A percentile compares a stretch with the other conserved stretches of the same genome.
phyloP scores from a whole-genome alignment of 1,140 invertebrate genomes.

The Orius insidiosus region DNA sequence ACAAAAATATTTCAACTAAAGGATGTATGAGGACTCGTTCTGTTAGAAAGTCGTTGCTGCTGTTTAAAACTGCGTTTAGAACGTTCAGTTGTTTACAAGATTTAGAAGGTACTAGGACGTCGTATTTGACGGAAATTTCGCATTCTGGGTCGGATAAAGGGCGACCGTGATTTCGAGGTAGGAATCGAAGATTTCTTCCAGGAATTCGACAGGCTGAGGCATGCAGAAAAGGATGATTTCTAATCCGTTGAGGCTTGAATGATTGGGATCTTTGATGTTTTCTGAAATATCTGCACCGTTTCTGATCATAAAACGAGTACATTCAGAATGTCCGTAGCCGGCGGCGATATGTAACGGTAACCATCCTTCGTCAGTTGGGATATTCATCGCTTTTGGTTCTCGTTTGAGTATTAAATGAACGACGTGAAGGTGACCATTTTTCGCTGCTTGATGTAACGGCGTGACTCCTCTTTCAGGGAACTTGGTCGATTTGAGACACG shows the following conservation, averaged over 20 bases:
- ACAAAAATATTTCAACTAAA: slow-evolving; percentile 29
- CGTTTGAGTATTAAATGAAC: slow-evolving; percentile 5
- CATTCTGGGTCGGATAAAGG: slow-evolving; percentile 29
- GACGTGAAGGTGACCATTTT: background rate
- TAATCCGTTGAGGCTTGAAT: slow-evolving; percentile 14
- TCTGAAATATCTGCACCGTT: slow-evolving; percentile 37
- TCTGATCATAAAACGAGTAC: slow-evolving; percentile 33
- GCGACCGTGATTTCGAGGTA: slow-evolving; percentile 27
- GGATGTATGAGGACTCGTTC: slow-evolving; percentile 30
- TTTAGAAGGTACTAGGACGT: slow-evolving; percentile 27
- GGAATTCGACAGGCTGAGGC: slow-evolving; percentile 30
- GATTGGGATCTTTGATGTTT: slow-evolving; percentile 23
- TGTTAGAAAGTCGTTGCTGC: slow-evolving; percentile 29
- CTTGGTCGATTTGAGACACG: background rate
- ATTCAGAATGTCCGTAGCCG: slow-evolving; percentile 25
- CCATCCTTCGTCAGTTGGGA: background rate
- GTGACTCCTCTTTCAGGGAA: slow-evolving; percentile 26
- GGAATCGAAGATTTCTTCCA: slow-evolving; percentile 31
- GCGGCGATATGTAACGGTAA: slow-evolving; percentile 20
- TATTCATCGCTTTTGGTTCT: slow-evolving; percentile 4
- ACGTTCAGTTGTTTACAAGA: slow-evolving; percentile 28
- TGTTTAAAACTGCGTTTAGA: slow-evolving; percentile 30
- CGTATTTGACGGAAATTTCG: slow-evolving; percentile 30
- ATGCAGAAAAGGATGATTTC: slow-evolving; percentile 31
- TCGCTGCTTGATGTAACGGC: slow-evolving; percentile 25